Conservation (phyloP, 2,113 vertebrate species). For the Protobothrops mucrosquamatus region DNA sequence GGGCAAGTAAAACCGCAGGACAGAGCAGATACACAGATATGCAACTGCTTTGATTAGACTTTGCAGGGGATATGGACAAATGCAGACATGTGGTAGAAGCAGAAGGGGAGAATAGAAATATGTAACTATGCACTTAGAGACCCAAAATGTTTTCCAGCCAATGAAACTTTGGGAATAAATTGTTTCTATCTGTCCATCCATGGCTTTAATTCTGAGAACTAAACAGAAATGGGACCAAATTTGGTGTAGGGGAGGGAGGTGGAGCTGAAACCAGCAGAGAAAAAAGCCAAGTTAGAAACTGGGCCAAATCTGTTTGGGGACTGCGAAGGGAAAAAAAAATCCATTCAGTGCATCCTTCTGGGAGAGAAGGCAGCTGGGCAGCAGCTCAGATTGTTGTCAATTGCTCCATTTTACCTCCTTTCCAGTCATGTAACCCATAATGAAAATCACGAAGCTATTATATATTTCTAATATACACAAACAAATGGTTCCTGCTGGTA, state of each 20-base stretch:
- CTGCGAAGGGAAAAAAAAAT: neutral
- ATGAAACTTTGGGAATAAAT: neutral
- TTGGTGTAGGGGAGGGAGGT: neutral
- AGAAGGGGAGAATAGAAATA: neutral
- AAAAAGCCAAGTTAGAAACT: neutral
- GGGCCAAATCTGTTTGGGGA: neutral
- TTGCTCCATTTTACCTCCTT: neutral
- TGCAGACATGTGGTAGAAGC: neutral
- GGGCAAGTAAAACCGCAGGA: neutral
- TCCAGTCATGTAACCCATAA: neutral
- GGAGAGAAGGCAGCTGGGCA: neutral
- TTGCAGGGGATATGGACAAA: neutral
- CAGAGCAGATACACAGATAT: neutral
- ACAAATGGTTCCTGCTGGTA: neutral
- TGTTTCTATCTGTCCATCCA: neutral
- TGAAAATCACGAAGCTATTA: neutral
- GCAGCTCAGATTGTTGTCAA: neutral
- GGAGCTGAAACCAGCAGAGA: neutral
- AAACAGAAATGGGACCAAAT: neutral
- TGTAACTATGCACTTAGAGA: neutral
- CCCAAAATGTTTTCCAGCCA: neutral
- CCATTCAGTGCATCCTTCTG: neutral
- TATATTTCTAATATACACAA: neutral
- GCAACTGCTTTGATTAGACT: neutral
- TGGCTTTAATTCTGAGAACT: neutral